phyloP scores from a whole-genome alignment of 23 tunicate species.

The Ascidia mentula region DNA sequence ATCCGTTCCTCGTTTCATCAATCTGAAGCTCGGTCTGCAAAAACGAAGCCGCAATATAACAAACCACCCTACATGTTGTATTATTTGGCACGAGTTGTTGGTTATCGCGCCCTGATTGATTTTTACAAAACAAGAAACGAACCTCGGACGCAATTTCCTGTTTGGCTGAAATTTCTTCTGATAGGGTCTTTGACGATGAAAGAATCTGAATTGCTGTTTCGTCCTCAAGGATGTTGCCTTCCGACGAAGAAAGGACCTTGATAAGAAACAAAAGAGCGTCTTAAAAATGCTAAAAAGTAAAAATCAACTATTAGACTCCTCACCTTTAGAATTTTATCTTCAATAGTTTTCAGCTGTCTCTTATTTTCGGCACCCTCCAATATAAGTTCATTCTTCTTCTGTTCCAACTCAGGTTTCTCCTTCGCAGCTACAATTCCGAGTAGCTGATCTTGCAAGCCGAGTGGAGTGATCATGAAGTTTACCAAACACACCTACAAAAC shows the following conservation, averaged over 20 bases:
- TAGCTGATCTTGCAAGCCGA: conserved; percentile 92
- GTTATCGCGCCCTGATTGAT: too few relatives aligned
- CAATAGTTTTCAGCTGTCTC: conserved; percentile 82
- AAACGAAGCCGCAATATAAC: not conserved
- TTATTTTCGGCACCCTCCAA: conserved; percentile 95
- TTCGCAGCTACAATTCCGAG: conserved; percentile 96
- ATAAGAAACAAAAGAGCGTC: not conserved
- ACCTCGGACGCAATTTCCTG: conserved; percentile 88
- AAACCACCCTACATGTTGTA: not conserved
- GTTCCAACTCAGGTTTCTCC: conserved; percentile 90
- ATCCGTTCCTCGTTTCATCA: conserved; percentile 91
- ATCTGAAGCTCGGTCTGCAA: conserved; percentile 76
- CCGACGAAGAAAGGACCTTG: conserved; percentile 83
- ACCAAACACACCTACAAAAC: conserved; percentile 81
- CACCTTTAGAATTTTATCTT: conserved; percentile 90
- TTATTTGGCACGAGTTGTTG: too few relatives aligned
- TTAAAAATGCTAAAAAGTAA: too few relatives aligned
- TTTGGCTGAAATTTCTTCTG: conserved; percentile 96
- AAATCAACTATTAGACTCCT: not conserved
- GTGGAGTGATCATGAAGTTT: conserved; percentile 98
- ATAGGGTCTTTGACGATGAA: conserved; percentile 80
- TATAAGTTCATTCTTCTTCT: conserved; percentile 85
- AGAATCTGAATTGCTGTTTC: conserved; percentile 92
- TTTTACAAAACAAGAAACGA: too few relatives aligned
- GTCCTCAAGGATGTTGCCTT: conserved; percentile 96